Evolutionary conservation across 1,140 invertebrate genomes (phyloP).

Genomic region (Microvelia longipes): DNA sequence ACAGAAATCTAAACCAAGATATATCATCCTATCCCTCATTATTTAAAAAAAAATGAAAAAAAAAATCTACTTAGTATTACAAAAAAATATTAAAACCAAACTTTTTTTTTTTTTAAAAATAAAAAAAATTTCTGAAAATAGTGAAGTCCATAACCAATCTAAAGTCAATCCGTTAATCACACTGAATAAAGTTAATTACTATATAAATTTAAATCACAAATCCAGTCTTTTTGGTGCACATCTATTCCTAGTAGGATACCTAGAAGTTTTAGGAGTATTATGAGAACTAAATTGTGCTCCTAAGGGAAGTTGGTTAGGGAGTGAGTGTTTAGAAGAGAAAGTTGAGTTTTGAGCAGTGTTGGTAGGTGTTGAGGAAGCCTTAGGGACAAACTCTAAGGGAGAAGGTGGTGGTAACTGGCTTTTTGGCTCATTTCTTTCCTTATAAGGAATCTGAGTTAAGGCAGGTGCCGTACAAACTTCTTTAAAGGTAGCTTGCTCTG

Average conservation of each 20-base stretch:
- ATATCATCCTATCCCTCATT: too few species aligned
- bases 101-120: too few species aligned
- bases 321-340: neutral
- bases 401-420: neutral
- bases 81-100: too few species aligned
- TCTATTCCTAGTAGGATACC: neutral
- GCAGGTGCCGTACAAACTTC: neutral
- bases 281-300: neutral
- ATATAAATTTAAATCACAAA: too few species aligned
- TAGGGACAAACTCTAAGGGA: neutral
- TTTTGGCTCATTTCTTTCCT: neutral
- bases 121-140: too few species aligned
- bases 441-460: neutral
- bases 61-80: too few species aligned
- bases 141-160: too few species aligned
- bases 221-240: neutral
- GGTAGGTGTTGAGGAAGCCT: neutral
- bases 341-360: neutral
- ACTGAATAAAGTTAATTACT: too few species aligned
- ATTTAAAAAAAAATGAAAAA: too few species aligned
- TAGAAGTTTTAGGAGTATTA: neutral
- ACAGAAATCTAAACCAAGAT: too few species aligned
- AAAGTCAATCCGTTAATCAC: too few species aligned
- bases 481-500: neutral
- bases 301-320: neutral